Percentiles rank a stretch among this genome's conserved stretches.
Evolutionary conservation across 2,797 vertebrate genomes (phyloP).

Genomic region (Pantherophis alleghaniensis): DNA sequence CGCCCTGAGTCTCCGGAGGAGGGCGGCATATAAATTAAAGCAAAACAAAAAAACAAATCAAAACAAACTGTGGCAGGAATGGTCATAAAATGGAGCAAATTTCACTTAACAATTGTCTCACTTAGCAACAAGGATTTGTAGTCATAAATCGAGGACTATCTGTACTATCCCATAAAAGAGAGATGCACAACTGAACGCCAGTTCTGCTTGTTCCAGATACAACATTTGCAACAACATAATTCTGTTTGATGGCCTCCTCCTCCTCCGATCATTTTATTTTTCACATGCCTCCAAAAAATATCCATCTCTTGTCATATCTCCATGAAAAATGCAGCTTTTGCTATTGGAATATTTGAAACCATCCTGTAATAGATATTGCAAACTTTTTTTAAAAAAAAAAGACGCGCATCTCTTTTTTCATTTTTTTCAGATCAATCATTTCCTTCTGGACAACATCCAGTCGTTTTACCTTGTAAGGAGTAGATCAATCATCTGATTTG

Average conservation of each 20-base stretch:
- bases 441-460: not conserved
- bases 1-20: too few relatives aligned
- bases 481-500: slow-evolving; percentile 4
- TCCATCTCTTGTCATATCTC: not conserved
- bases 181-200: not conserved
- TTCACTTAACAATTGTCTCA: too few relatives aligned
- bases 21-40: too few relatives aligned
- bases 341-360: not conserved
- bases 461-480: not conserved
- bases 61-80: too few relatives aligned
- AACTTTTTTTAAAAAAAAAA: not conserved
- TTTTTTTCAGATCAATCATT: slow-evolving; percentile 5
- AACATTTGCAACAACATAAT: not conserved
- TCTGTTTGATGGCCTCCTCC: not conserved
- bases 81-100: too few relatives aligned
- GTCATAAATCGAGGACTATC: not conserved
- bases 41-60: too few relatives aligned
- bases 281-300: not conserved
- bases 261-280: not conserved
- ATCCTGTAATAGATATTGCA: not conserved
- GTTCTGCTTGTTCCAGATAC: not conserved
- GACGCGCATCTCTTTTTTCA: not conserved
- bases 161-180: not conserved
- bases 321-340: not conserved
- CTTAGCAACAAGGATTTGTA: too few relatives aligned